A percentile compares a stretch with the other conserved stretches of the same genome.
Conservation (phyloP, 2,888 invertebrate species). For the Lordiphosa fenestrarum region DNA sequence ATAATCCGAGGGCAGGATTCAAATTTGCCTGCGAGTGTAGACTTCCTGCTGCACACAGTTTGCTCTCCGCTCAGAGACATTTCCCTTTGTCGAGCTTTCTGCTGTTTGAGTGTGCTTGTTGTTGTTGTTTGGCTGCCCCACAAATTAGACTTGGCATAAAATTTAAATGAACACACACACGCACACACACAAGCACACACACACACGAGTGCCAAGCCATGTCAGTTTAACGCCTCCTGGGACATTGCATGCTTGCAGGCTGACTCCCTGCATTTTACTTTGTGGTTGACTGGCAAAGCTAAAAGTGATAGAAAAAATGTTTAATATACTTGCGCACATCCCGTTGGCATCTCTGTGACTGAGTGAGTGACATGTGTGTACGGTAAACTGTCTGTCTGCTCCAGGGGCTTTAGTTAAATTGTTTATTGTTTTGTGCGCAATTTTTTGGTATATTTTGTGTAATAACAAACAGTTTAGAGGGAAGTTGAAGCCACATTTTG, state of each 20-base stretch:
- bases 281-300: conserved; percentile 5
- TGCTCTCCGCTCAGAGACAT: neutral
- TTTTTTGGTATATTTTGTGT: neutral
- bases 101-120: conserved; percentile 14
- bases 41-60: too few relatives aligned
- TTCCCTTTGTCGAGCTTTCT: conserved; percentile 8
- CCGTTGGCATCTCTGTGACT: neutral
- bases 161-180: conserved; percentile 12
- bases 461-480: neutral
- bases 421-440: conserved; percentile 12
- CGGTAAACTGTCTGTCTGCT: neutral
- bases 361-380: conserved; percentile 10
- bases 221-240: neutral
- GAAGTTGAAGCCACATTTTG: neutral
- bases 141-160: conserved; percentile 39
- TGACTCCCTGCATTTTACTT: conserved; percentile 9
- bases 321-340: conserved; percentile 6
- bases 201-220: conserved; percentile 11
- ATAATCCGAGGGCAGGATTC: conserved; percentile 7
- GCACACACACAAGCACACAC: neutral
- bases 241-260: conserved; percentile 1
- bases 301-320: neutral
- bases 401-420: conserved; percentile 15
- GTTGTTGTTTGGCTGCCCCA: conserved; percentile 13
- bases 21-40: too few relatives aligned